phyloP scores from a whole-genome alignment of 1,140 invertebrate species.

The Pseudoatta argentina region DNA sequence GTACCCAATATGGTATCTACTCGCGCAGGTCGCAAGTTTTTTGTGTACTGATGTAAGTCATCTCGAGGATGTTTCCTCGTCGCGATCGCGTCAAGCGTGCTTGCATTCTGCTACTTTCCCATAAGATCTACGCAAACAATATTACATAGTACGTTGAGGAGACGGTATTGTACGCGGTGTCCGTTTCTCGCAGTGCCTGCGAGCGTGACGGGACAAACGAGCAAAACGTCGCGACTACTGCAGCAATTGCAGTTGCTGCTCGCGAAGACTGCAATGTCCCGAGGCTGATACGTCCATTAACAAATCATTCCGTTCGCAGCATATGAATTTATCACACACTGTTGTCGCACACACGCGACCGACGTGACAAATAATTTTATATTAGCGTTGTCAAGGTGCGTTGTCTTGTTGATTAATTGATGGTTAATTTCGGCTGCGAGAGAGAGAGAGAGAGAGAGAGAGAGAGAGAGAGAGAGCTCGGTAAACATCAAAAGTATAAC shows the following conservation, averaged over 20 bases:
- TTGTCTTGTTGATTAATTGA: constrained; percentile 55
- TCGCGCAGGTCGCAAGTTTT: constrained; percentile 67
- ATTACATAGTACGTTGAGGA: background rate
- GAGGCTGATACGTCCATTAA: constrained; percentile 60
- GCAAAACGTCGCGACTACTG: constrained; percentile 23
- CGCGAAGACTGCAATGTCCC: constrained; percentile 32
- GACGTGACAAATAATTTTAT: constrained; percentile 45
- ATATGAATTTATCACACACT: constrained; percentile 50
- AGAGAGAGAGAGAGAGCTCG: constrained; percentile 23
- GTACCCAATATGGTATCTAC: background rate
- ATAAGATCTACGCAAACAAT: constrained; percentile 14
- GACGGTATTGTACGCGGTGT: background rate
- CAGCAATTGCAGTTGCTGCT: constrained; percentile 32
- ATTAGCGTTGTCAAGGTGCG: constrained; percentile 18
- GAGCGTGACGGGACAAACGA: constrained; percentile 45
- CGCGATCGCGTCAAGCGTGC: constrained; percentile 27
- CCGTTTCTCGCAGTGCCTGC: constrained; percentile 32
- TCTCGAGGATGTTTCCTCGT: constrained; percentile 18
- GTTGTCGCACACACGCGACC: background rate
- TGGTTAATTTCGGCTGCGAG: background rate
- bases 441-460: background rate
- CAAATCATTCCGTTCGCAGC: constrained; percentile 55
- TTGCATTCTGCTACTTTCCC: background rate
- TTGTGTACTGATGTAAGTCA: constrained; percentile 7
- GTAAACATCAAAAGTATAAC: constrained; percentile 14